Base-by-base conservation (phyloP, 2,888 invertebrate genomes). In the Tryphoninae sp. region DNA sequence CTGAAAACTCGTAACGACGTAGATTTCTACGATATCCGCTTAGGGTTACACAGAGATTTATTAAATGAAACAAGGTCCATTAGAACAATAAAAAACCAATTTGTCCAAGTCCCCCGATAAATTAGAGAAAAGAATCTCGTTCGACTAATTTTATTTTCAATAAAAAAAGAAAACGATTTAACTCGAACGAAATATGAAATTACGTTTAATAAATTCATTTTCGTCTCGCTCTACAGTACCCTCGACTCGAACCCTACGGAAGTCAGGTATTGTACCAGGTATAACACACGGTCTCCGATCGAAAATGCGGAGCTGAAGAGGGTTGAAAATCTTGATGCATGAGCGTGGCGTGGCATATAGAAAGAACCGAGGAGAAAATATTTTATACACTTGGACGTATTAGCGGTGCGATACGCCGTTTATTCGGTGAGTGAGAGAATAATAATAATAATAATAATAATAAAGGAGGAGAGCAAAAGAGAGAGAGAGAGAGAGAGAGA, bases 241-340 rank as follows among this genome's bases (percentile, higher is more conserved):
- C 23, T 23, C 3, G 3, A 45, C 13, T 9, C 13, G 45, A 45
- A 13, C 45, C 13, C 33, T 67, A 26, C 51, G 42, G 16, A 68
- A 33, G 51, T 51, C 64, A 77, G 74, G 73, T 74, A 81, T 79
- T 61, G 71, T 71, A 65, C 73, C 73, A 80, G 73, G 61, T 69
- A 77, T 81, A 80, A 55, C 58, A 26, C 49, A 76, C 61, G 51
- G 67, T 65, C 42, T 69, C 55, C 58, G 77, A 77, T 78, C 62
- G 73, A 64, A 33, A 75, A 67, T 58, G 64, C 62, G 59, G 68
- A 76, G 62, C 53, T 40, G n/a, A 13, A 45, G 33, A 67, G 83
- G 83, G 83, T 83, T 84, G 71, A 80, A 76, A 82, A 84, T 80
- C 65, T 80, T 78, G 82, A 82, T 80, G 62, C 67, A 82, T 61